phyloP scores from a whole-genome alignment of 2,888 invertebrate species.

The Morinoia aosen region DNA sequence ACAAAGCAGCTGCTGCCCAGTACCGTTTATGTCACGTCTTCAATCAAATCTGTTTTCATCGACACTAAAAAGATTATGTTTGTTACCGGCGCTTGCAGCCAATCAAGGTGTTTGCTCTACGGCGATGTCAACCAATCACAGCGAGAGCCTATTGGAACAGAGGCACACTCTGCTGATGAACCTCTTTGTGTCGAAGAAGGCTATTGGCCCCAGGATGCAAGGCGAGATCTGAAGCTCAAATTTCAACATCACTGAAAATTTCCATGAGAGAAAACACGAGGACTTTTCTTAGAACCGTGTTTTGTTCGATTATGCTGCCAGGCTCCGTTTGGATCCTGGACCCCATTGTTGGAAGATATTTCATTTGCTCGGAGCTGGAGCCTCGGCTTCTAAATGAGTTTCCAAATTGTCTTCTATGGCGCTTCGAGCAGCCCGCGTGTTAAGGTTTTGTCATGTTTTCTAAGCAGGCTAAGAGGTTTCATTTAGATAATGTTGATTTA shows the following conservation, averaged over 20 bases:
- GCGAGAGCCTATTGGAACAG: constrained; percentile 33
- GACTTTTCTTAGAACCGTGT: not conserved
- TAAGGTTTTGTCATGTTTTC: not conserved
- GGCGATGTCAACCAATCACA: constrained; percentile 37
- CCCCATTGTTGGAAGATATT: not conserved
- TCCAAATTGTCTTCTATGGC: not conserved
- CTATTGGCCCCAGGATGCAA: constrained; percentile 5
- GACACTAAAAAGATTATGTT: constrained; percentile 52
- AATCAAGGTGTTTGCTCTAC: constrained; percentile 28
- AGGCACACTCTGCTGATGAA: constrained; percentile 42
- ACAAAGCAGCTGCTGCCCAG: not conserved
- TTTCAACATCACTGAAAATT: constrained; percentile 25
- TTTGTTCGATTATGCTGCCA: not conserved
- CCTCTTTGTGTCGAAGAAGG: constrained; percentile 14
- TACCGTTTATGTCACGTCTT: constrained; percentile 33
- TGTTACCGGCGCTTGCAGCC: constrained; percentile 41
- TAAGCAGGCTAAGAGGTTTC: not conserved
- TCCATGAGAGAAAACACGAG: not conserved
- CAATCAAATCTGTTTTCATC: constrained; percentile 47
- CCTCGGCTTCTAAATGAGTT: not conserved
- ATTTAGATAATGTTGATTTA: not conserved
- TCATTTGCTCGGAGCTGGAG: not conserved
- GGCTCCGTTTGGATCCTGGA: not conserved
- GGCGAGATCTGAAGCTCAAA: not conserved
- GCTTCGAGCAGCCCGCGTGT: not conserved